phyloP scores from a whole-genome alignment of 2,113 vertebrate genomes.

The Notiomystis cincta region DNA sequence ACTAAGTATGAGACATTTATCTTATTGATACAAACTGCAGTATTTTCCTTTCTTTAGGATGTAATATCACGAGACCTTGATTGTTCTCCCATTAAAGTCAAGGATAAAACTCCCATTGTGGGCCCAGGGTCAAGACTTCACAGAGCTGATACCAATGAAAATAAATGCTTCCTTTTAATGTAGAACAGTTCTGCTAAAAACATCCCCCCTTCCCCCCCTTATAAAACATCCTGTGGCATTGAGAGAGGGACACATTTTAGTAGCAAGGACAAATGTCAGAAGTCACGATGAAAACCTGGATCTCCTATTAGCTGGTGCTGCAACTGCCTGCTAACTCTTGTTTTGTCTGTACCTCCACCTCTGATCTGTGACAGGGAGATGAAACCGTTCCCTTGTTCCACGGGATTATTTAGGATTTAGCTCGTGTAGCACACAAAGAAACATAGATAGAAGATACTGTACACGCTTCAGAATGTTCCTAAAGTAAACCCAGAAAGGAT shows the following conservation, averaged over 20 bases:
- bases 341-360: background rate
- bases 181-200: background rate
- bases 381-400: background rate
- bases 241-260: background rate
- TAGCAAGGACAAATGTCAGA: conserved; percentile 33
- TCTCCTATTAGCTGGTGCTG: background rate
- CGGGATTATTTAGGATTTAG: background rate
- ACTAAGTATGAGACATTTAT: conserved; percentile 21
- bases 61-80: conserved; percentile 1
- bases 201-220: background rate
- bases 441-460: background rate
- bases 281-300: conserved; percentile 3
- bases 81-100: conserved; percentile 49
- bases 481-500: background rate
- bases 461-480: background rate
- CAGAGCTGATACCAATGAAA: conserved; percentile 21
- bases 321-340: background rate
- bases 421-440: background rate
- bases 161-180: conserved; percentile 43
- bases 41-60: conserved; percentile 28
- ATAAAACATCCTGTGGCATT: conserved; percentile 39
- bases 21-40: conserved; percentile 9
- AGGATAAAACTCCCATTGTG: conserved; percentile 31
- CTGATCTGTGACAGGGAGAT: background rate
- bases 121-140: conserved; percentile 32